Conservation (phyloP, 2,888 invertebrate species). For the Mesochorus sp. region DNA sequence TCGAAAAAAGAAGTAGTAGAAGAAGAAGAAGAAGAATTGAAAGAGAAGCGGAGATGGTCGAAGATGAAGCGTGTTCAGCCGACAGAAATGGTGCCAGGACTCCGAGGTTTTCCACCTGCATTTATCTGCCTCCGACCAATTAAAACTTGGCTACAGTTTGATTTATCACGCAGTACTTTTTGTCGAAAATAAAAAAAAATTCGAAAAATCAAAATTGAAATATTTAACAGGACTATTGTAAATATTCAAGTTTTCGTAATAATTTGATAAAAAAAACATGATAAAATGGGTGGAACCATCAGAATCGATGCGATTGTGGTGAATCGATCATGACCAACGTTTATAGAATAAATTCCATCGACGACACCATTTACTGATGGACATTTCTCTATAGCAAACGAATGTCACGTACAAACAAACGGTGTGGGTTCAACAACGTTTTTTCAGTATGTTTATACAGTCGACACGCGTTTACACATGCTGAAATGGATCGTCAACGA, state of each 20-base stretch:
- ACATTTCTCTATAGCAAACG: not conserved
- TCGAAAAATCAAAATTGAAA: too few species aligned
- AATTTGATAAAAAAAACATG: too few species aligned
- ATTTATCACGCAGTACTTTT: constrained; percentile 49
- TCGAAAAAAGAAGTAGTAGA: not conserved
- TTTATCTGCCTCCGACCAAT: constrained; percentile 57
- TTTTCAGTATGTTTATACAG: constrained; percentile 23
- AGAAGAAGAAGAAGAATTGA: constrained; percentile 1
- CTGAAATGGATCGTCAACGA: constrained; percentile 15
- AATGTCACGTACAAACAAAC: not conserved
- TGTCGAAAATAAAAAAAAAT: not conserved
- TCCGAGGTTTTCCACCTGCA: constrained; percentile 41
- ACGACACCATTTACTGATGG: not conserved
- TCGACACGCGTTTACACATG: constrained; percentile 18
- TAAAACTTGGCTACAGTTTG: constrained; percentile 58
- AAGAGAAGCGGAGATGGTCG: not conserved
- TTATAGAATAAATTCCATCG: not conserved
- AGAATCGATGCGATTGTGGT: not conserved
- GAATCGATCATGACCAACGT: not conserved
- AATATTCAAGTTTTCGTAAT: too few species aligned
- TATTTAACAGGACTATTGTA: too few species aligned
- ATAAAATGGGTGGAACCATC: too few species aligned
- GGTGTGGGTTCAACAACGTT: constrained; percentile 26
- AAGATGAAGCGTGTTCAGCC: not conserved
- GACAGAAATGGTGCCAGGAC: constrained; percentile 9